A percentile compares a stretch with the other conserved stretches of the same genome.
phyloP scores from a whole-genome alignment of 1,140 invertebrate genomes.

The Drosophila sucinea region DNA sequence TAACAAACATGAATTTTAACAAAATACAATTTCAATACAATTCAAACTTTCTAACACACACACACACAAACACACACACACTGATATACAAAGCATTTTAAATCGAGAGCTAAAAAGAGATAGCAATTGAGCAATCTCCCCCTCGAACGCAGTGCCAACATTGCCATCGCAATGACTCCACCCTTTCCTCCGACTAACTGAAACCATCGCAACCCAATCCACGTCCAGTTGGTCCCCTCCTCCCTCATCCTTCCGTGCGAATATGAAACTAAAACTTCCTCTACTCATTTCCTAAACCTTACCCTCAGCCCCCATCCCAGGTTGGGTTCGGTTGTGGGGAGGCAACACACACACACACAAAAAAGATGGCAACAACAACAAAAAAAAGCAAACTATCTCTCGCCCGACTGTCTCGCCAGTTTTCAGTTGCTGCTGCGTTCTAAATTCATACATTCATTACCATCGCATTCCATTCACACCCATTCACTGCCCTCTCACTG shows the following conservation, averaged over 20 bases:
- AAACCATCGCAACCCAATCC: constrained; percentile 27
- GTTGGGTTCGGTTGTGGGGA: neutral
- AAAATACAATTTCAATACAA: constrained; percentile 83
- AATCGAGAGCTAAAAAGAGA: constrained; percentile 29
- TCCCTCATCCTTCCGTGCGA: constrained; percentile 39
- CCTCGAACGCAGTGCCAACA: constrained; percentile 68
- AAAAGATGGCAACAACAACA: constrained; percentile 2
- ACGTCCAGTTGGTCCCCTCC: neutral
- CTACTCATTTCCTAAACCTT: constrained; percentile 71
- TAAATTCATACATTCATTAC: constrained; percentile 82
- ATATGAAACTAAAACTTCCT: constrained; percentile 82
- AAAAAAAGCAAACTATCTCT: constrained; percentile 71
- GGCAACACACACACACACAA: neutral
- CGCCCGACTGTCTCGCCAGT: constrained; percentile 75
- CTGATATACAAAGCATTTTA: constrained; percentile 10
- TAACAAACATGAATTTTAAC: constrained; percentile 82
- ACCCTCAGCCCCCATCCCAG: constrained; percentile 15
- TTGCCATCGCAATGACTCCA: constrained; percentile 50
- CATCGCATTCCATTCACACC: constrained; percentile 71
- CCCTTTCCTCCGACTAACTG: neutral
- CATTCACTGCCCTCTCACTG: neutral
- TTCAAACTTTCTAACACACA: constrained; percentile 80
- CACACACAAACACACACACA: constrained; percentile 33
- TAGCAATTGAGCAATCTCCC: constrained; percentile 25
- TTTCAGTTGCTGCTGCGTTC: constrained; percentile 72